Conservation (phyloP, 2,797 vertebrate genomes). For the Melopsittacus undulatus region DNA sequence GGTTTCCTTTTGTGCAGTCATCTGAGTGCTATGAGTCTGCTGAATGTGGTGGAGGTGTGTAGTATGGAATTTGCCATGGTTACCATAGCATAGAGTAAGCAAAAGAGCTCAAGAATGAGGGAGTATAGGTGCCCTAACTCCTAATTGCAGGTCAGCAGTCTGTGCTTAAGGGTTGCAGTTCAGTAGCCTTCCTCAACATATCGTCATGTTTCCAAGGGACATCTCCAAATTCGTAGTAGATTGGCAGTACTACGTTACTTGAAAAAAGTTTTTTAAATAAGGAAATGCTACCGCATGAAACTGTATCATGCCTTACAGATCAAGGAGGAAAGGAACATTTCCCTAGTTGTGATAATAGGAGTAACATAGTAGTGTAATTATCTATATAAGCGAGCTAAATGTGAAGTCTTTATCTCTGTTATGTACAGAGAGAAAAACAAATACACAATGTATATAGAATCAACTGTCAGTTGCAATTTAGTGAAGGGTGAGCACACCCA, state of each 20-base stretch:
- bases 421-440: background rate
- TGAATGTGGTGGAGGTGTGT: background rate
- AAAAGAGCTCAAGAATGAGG: background rate
- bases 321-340: background rate
- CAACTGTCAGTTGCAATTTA: background rate
- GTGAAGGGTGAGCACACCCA: background rate
- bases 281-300: background rate
- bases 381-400: background rate
- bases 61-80: fast-evolving
- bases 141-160: background rate
- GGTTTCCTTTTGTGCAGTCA: background rate
- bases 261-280: background rate
- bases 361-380: background rate
- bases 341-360: background rate
- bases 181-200: background rate
- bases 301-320: background rate
- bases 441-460: background rate
- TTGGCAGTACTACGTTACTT: fast-evolving
- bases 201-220: background rate
- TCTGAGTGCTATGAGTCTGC: background rate
- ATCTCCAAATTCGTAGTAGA: background rate
- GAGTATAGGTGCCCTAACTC: background rate
- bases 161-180: background rate
- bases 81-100: fast-evolving
- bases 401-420: background rate